phyloP scores from a whole-genome alignment of 1,140 invertebrate genomes.

The Branchinecta lynchi region DNA sequence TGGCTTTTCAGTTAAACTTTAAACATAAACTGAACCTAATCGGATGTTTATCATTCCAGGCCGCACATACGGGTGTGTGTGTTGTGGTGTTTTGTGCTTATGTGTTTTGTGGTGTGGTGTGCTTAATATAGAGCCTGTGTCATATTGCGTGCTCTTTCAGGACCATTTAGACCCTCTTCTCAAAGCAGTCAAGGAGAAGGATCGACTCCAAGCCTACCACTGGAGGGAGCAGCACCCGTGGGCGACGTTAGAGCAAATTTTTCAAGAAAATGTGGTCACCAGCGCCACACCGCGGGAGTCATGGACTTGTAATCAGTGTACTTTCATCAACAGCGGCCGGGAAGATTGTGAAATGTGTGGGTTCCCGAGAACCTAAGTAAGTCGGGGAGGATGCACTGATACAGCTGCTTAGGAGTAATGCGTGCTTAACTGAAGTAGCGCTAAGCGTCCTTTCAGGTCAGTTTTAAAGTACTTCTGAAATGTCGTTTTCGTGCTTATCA shows the following conservation, averaged over 20 bases:
- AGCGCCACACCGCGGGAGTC: conserved; percentile 30
- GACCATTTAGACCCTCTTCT: conserved; percentile 58
- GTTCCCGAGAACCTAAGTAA: conserved; percentile 43
- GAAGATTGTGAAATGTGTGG: conserved; percentile 79
- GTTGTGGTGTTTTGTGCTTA: too few species aligned
- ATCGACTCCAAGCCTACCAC: conserved; percentile 49
- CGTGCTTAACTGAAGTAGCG: too few species aligned
- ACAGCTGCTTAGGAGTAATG: too few species aligned
- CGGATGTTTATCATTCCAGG: too few species aligned
- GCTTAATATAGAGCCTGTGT: too few species aligned
- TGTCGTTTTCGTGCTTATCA: too few species aligned
- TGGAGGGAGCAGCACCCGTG: conserved; percentile 67
- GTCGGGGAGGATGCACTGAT: background rate
- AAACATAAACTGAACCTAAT: too few species aligned
- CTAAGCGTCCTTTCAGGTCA: too few species aligned
- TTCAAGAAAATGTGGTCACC: conserved; percentile 34
- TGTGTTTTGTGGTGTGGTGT: too few species aligned
- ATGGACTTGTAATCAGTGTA: conserved; percentile 88
- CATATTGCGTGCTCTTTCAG: conserved; percentile 31
- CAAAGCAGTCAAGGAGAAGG: conserved; percentile 52
- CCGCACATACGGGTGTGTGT: too few species aligned
- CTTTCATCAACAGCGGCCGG: conserved; percentile 65
- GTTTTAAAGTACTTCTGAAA: too few species aligned
- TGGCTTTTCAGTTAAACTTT: too few species aligned
- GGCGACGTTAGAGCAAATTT: conserved; percentile 73